phyloP scores from a whole-genome alignment of 30 jellyfish, hydroid and myxozoan genomes.

The Catostylus mosaicus region DNA sequence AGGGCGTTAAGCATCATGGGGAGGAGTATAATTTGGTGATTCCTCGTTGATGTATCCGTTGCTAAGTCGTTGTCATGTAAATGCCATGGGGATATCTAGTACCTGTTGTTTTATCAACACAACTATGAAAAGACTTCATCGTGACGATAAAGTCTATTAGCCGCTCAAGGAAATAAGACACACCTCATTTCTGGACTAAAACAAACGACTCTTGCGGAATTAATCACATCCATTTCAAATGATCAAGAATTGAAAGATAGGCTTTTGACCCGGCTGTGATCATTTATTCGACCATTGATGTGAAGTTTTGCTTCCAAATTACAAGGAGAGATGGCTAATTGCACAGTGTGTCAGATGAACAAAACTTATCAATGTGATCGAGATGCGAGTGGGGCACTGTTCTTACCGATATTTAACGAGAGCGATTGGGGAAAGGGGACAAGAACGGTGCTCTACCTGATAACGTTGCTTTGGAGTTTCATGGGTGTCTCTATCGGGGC shows the following conservation, averaged over 20 bases:
- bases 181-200: not conserved
- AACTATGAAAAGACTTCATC: not conserved
- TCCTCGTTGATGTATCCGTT: not conserved
- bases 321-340: not conserved
- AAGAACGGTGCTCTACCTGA: slow-evolving; percentile 70
- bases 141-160: not conserved
- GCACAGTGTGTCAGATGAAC: not conserved
- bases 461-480: slow-evolving; percentile 92
- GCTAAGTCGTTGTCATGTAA: slow-evolving; percentile 22
- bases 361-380: slow-evolving; percentile 43
- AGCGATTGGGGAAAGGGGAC: slow-evolving; percentile 81
- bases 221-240: no score
- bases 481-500: slow-evolving; percentile 99
- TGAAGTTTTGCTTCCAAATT: no score
- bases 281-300: no score
- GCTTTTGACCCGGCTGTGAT: no score
- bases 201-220: no score
- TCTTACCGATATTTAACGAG: slow-evolving; percentile 89
- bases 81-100: slow-evolving; percentile 35
- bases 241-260: no score
- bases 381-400: slow-evolving; percentile 56
- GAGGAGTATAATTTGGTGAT: slow-evolving; percentile 3
- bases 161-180: not conserved
- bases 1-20: no score
- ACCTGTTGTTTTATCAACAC: slow-evolving; percentile 25